Percentiles rank a stretch among this genome's conserved stretches.
phyloP scores from a whole-genome alignment of 30 jellyfish, hydroid and myxozoan species.

The Aurelia aurita region DNA sequence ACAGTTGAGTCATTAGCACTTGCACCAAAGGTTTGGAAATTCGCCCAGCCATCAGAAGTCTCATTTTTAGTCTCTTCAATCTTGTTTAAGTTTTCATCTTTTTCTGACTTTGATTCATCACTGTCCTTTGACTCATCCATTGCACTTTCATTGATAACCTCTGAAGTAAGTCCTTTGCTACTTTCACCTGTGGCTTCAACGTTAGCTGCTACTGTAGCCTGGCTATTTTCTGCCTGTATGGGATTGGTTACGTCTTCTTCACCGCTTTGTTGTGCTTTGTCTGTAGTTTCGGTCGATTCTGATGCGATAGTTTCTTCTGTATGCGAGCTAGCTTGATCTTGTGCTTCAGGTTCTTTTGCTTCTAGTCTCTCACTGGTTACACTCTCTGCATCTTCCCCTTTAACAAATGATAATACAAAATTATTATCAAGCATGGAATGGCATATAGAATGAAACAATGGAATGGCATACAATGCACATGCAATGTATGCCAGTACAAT shows the following conservation, averaged over 20 bases:
- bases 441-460: too few species aligned
- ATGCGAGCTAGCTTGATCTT: neutral
- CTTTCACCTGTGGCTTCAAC: neutral
- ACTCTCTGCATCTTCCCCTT: constrained; percentile 55
- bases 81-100: neutral
- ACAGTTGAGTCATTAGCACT: neutral
- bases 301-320: neutral
- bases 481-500: too few species aligned
- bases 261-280: neutral
- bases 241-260: neutral
- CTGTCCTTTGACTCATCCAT: neutral
- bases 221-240: neutral
- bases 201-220: constrained; percentile 3
- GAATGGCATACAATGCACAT: too few species aligned
- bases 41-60: constrained; percentile 42
- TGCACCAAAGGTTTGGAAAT: constrained; percentile 32
- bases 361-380: constrained; percentile 27
- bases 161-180: neutral
- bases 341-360: neutral
- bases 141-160: neutral
- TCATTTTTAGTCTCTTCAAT: neutral
- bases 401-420: neutral
- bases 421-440: too few species aligned
- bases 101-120: neutral
- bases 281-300: neutral